These are phyloP conservation scores for Sardina pilchardus DNA, from an alignment of 2,113 vertebrate genomes.

Conservation along the genomic window DNA sequence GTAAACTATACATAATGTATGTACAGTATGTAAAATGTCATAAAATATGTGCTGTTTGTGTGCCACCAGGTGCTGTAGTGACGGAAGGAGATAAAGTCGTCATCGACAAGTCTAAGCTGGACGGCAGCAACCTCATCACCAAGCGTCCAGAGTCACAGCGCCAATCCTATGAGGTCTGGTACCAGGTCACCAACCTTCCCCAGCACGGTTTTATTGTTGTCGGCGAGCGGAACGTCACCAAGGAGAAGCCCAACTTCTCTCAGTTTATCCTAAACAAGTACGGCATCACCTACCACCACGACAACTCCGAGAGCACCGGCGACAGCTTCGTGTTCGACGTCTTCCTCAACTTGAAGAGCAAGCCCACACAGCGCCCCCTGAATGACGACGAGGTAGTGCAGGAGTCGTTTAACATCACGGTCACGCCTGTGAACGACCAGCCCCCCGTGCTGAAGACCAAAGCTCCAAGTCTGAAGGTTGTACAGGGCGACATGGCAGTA, in stretches of 20 bases:
- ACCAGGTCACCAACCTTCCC: slow-evolving; percentile 81
- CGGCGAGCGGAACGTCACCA: slow-evolving; percentile 82
- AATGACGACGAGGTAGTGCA: slow-evolving; percentile 70
- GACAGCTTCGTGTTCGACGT: slow-evolving; percentile 82
- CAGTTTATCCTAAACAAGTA: slow-evolving; percentile 83
- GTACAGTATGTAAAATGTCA: background rate
- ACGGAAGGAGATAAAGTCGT: slow-evolving; percentile 79
- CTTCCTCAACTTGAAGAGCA: slow-evolving; percentile 82
- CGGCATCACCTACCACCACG: slow-evolving; percentile 81
- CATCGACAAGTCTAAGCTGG: slow-evolving; percentile 80
- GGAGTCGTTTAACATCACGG: slow-evolving; percentile 82
- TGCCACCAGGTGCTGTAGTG: slow-evolving; percentile 75
- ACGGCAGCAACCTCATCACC: slow-evolving; percentile 83
- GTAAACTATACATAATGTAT: too few relatives aligned
- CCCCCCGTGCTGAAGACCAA: slow-evolving; percentile 84
- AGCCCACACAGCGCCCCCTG: slow-evolving; percentile 69
- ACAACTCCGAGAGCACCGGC: slow-evolving; percentile 81
- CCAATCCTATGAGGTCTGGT: slow-evolving; percentile 84
- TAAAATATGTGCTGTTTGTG: slow-evolving; percentile 10
- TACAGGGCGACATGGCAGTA: slow-evolving; percentile 75
- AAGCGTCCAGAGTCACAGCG: slow-evolving; percentile 75
- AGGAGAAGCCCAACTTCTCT: slow-evolving; percentile 86
- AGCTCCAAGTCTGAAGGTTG: slow-evolving; percentile 73
- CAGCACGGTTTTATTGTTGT: slow-evolving; percentile 77
- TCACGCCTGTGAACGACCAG: slow-evolving; percentile 84